phyloP scores from a whole-genome alignment of 2,888 invertebrate genomes.

The Cremastinae sp. region DNA sequence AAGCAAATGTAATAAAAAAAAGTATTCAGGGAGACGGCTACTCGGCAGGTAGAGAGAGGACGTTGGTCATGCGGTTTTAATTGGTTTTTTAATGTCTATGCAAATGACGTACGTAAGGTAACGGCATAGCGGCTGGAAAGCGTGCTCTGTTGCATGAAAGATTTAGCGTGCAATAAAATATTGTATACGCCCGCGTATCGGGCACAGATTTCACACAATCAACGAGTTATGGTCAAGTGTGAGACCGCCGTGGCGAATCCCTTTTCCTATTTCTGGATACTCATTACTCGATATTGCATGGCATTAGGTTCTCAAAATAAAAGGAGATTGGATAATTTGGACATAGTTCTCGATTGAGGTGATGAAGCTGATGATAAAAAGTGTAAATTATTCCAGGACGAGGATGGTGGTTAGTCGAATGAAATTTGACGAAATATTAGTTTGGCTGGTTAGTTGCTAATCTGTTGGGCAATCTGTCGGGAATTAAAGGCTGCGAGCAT shows the following conservation, averaged over 20 bases:
- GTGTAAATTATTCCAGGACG: not conserved
- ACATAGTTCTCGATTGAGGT: too few species aligned
- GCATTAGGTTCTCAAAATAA: too few species aligned
- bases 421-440: conserved; percentile 5
- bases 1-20: conserved; percentile 26
- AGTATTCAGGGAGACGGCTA: conserved; percentile 14
- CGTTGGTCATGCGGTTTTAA: conserved; percentile 64
- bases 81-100: conserved; percentile 71
- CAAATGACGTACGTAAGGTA: conserved; percentile 67
- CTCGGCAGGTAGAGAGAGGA: conserved; percentile 28
- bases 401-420: not conserved
- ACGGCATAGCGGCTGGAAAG: conserved; percentile 40
- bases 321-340: too few species aligned
- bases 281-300: not conserved
- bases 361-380: too few species aligned
- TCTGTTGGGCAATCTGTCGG: conserved; percentile 45
- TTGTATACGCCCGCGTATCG: conserved; percentile 62
- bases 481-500: conserved; percentile 12
- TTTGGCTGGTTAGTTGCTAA: conserved; percentile 1
- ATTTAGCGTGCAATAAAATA: conserved; percentile 70
- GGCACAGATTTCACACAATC: not conserved
- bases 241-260: too few species aligned
- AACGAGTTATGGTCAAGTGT: too few species aligned
- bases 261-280: not conserved
- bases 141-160: conserved; percentile 64